Conservation (phyloP, 1,140 invertebrate species). For the Bombus waltoni region DNA sequence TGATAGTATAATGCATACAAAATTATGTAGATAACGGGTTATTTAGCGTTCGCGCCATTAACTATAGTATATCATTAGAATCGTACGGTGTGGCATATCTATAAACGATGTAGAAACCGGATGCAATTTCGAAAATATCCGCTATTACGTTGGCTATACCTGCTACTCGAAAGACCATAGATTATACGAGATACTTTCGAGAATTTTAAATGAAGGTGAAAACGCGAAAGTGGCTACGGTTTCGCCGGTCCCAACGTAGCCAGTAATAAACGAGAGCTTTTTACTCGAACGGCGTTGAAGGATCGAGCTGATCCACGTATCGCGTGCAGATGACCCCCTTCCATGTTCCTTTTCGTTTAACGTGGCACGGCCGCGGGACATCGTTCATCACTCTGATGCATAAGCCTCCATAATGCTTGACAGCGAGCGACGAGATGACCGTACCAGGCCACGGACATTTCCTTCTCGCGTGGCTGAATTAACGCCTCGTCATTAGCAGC, state of each 20-base stretch:
- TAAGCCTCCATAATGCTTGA: slow-evolving; percentile 71
- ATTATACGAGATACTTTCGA: slow-evolving; percentile 22
- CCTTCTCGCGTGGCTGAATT: slow-evolving; percentile 72
- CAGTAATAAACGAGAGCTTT: slow-evolving; percentile 71
- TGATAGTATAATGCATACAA: slow-evolving; percentile 33
- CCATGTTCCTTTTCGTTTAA: slow-evolving; percentile 56
- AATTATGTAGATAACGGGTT: slow-evolving; percentile 35
- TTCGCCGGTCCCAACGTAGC: slow-evolving; percentile 33
- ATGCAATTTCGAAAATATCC: slow-evolving; percentile 43
- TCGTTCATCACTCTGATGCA: slow-evolving; percentile 77
- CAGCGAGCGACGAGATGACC: slow-evolving; percentile 62
- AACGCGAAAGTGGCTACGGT: slow-evolving; percentile 14
- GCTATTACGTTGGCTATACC: slow-evolving; percentile 7
- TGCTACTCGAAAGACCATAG: neutral
- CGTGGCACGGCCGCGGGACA: slow-evolving; percentile 63
- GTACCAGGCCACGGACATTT: slow-evolving; percentile 65
- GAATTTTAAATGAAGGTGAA: slow-evolving; percentile 44
- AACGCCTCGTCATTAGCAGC: slow-evolving; percentile 78
- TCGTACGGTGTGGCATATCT: slow-evolving; percentile 32
- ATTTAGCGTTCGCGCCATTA: slow-evolving; percentile 42
- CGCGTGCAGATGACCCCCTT: slow-evolving; percentile 69
- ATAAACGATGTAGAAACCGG: slow-evolving; percentile 31
- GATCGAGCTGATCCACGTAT: slow-evolving; percentile 72
- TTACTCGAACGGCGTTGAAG: slow-evolving; percentile 68
- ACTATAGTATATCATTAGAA: slow-evolving; percentile 25